These are phyloP conservation scores for Cremastinae sp. DNA, from an alignment of 2,888 invertebrate species.

Conservation along the genomic window DNA sequence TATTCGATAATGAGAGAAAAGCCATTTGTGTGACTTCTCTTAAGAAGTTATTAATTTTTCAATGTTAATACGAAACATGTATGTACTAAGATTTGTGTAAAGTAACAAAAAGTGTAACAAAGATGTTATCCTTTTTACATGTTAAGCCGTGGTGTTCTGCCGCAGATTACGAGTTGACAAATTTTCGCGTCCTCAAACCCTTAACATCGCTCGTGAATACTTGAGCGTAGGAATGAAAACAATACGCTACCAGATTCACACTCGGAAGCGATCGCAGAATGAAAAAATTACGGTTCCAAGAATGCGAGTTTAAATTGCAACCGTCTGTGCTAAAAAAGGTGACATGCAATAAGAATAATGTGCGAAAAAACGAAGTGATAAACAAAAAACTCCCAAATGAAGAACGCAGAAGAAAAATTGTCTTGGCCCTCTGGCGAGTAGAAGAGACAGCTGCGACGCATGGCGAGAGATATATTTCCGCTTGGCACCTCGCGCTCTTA, in stretches of 20 bases:
- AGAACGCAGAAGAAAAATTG: background rate
- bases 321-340: constrained; percentile 51
- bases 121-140: too few relatives aligned
- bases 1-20: too few relatives aligned
- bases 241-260: constrained; percentile 27
- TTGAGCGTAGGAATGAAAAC: constrained; percentile 9
- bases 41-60: too few relatives aligned
- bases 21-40: too few relatives aligned
- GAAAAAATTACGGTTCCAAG: constrained; percentile 45
- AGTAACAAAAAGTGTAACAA: too few relatives aligned
- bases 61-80: too few relatives aligned
- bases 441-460: constrained; percentile 74
- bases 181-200: constrained; percentile 44
- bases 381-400: background rate
- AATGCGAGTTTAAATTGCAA: constrained; percentile 25
- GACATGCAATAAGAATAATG: constrained; percentile 75
- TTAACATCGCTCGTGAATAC: background rate
- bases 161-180: constrained; percentile 58
- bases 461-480: constrained; percentile 68
- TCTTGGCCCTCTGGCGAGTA: constrained; percentile 39
- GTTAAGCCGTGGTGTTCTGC: constrained; percentile 20
- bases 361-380: constrained; percentile 17
- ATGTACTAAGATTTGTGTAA: too few relatives aligned
- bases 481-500: constrained; percentile 71
- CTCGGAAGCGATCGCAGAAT: constrained; percentile 7